These are phyloP conservation scores for Macrophya alboannulata DNA, from an alignment of 2,888 invertebrate species.

Conservation along the genomic window DNA sequence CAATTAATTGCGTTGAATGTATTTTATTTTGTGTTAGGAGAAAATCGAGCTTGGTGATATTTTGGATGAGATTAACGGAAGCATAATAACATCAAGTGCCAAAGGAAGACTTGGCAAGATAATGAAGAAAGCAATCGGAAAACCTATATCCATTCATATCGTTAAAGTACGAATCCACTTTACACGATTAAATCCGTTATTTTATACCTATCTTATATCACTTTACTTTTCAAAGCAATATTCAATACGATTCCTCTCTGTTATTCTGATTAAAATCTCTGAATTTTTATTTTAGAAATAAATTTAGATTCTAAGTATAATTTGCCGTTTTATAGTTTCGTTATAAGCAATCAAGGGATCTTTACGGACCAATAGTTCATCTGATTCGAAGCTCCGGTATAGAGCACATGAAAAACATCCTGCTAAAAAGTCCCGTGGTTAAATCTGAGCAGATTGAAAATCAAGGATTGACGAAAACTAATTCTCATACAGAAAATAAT, in stretches of 20 bases:
- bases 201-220: background rate
- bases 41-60: conserved; percentile 85
- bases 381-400: conserved; percentile 74
- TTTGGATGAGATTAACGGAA: conserved; percentile 85
- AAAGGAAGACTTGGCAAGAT: conserved; percentile 81
- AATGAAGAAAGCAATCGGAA: conserved; percentile 79
- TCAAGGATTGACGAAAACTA: conserved; percentile 51
- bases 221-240: background rate
- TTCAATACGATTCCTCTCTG: background rate
- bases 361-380: conserved; percentile 80
- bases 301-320: background rate
- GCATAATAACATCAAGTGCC: conserved; percentile 79
- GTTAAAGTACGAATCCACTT: conserved; percentile 80
- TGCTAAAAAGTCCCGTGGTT: conserved; percentile 56
- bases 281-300: conserved; percentile 26
- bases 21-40: conserved; percentile 77
- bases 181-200: background rate
- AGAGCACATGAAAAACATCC: conserved; percentile 69
- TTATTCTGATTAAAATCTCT: conserved; percentile 6
- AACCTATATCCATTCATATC: conserved; percentile 81
- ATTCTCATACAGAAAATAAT: conserved; percentile 55
- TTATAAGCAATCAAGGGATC: conserved; percentile 75
- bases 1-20: background rate
- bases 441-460: conserved; percentile 13
- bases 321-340: conserved; percentile 69